A percentile compares a stretch with the other conserved stretches of the same genome.
Conservation (phyloP, 2,797 vertebrate species). For the Myotis myotis region DNA sequence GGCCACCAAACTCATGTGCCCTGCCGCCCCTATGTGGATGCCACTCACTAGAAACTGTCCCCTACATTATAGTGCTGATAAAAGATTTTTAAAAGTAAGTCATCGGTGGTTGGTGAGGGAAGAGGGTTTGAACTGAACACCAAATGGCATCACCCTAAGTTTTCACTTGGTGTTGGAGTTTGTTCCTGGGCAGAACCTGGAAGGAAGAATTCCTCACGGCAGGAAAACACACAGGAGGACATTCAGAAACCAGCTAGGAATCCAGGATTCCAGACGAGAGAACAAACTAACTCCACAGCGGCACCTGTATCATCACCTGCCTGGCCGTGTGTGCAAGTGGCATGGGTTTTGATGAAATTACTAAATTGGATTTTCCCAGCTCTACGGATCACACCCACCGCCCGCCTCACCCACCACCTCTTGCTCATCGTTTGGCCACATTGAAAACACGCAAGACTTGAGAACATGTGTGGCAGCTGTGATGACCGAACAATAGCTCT, state of each 20-base stretch:
- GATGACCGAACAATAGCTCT: accelerated
- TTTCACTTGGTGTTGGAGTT: background rate
- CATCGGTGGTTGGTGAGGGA: background rate
- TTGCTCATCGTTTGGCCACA: background rate
- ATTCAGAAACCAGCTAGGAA: background rate
- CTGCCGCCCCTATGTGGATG: background rate
- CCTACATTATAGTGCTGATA: background rate
- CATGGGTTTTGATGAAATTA: background rate
- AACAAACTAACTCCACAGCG: accelerated
- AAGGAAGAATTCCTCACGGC: background rate
- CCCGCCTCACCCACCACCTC: background rate
- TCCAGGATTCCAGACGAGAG: background rate
- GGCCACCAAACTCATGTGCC: background rate
- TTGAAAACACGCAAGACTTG: background rate
- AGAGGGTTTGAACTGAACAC: background rate
- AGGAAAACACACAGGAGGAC: background rate
- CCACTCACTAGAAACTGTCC: background rate
- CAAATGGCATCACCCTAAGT: background rate
- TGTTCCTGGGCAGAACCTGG: background rate
- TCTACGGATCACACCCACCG: background rate
- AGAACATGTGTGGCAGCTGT: background rate
- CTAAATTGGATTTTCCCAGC: background rate
- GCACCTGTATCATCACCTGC: background rate
- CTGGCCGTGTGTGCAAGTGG: accelerated
- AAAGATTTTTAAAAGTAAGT: background rate